Evolutionary conservation across 2,888 invertebrate genomes (phyloP), one percentile per base, ranked within the genome.

Genomic region (Neuroscelio doddi): DNA sequence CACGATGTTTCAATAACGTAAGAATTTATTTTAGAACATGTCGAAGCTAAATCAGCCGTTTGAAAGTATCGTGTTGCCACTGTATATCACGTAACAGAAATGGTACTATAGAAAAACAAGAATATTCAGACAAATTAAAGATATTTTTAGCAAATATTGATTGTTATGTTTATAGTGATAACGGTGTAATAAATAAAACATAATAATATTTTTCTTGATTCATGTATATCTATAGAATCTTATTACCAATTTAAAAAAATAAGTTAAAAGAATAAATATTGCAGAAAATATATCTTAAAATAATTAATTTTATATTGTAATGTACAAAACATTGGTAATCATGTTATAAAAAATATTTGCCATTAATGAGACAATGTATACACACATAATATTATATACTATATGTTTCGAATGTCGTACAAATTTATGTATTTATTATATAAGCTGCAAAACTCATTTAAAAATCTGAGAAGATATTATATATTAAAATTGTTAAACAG

Each of bases 21-120:
- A 24, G 27, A 42, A 36, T 61, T 69, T 69, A 55, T 70, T 74
- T 69, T 62, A 83, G 83, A 62, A 80, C 81, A 5, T 81, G 74
- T 62, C 76, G 82, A 46, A 83, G 82, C 61, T 83, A 83, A 53
- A 75, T 53, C 42, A 78, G 76, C 39, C 80, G 78, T 14, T 36
- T 73, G 24, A 80, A 80, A 72, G 64, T 68, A 24, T 64, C 74
- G 14, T 70, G 74, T 7, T 78, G 77, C 50, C 75, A 75, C 15
- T 72, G 74, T 27, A 64, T 73, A 24, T 47, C 56, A 9, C 71
- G 56, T 5, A 32, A 66, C 7, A 56, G 45, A 16, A 73, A 75
- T 15, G 75, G 78, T 26, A 75, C 70, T 14, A 73, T 62, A 34
- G 70, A 75, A 9, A 51, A 27, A 1, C 73, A 64, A 50, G 75